These are phyloP conservation scores for Resseliella maxima DNA, from an alignment of 2,888 invertebrate genomes.

Conservation along the genomic window DNA sequence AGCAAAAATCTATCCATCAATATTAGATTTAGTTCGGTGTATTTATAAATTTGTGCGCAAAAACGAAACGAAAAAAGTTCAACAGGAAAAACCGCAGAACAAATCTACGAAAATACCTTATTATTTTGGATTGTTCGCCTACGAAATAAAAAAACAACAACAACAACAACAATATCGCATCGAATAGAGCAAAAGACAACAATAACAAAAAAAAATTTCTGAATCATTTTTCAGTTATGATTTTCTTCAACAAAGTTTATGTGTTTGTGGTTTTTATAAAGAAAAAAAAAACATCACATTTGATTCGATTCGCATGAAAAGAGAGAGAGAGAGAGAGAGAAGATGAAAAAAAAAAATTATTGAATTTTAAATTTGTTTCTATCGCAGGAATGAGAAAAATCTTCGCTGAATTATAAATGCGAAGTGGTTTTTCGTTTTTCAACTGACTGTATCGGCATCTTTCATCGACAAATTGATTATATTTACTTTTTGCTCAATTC, in stretches of 20 bases:
- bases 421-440: background rate
- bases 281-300: background rate
- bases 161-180: background rate
- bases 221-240: conserved; percentile 42
- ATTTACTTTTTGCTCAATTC: conserved; percentile 3
- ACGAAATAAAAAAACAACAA: background rate
- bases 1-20: conserved; percentile 22
- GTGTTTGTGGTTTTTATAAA: background rate
- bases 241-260: conserved; percentile 4
- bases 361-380: background rate
- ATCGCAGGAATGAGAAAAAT: conserved; percentile 5
- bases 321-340: no score
- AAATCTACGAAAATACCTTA: conserved; percentile 52
- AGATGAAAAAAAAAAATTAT: background rate
- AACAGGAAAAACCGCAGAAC: conserved; percentile 45
- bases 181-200: background rate
- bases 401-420: conserved; percentile 32
- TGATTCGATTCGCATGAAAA: conserved; percentile 23
- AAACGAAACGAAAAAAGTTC: background rate
- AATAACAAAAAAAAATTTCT: conserved; percentile 28
- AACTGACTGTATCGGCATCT: conserved; percentile 8
- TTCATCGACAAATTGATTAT: conserved; percentile 54
- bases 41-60: background rate
- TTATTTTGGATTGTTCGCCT: background rate
- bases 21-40: conserved; percentile 49